Evolutionary conservation across 2,113 vertebrate species (phyloP).

Genomic region (Perognathus longimembris): DNA sequence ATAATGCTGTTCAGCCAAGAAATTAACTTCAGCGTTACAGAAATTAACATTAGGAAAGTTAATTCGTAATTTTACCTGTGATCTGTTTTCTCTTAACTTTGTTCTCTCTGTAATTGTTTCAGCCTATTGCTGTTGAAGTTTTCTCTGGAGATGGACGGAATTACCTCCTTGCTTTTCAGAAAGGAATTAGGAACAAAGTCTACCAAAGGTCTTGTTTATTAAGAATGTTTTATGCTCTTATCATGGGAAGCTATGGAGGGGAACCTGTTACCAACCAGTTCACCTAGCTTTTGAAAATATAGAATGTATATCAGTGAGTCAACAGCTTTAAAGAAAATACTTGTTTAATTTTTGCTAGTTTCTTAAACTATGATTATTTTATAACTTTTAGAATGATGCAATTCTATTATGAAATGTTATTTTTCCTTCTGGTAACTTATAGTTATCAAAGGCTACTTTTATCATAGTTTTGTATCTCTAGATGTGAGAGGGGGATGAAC

Average conservation of each 20-base stretch:
- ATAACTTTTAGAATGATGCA: neutral
- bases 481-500: constrained; percentile 5
- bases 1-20: neutral
- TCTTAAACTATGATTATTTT: constrained; percentile 18
- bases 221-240: neutral
- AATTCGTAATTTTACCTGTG: neutral
- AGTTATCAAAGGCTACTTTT: neutral
- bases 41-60: neutral
- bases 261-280: neutral
- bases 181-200: constrained; percentile 98
- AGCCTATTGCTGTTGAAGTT: constrained; percentile 99
- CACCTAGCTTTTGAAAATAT: constrained; percentile 5
- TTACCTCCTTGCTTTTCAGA: constrained; percentile 98
- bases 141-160: constrained; percentile 99
- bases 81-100: neutral
- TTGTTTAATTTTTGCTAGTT: constrained; percentile 4
- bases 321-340: constrained; percentile 46
- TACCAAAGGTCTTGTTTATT: constrained; percentile 93
- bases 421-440: constrained; percentile 38
- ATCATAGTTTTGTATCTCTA: neutral
- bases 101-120: constrained; percentile 42
- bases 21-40: neutral
- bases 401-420: constrained; percentile 1
- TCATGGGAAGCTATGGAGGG: neutral
- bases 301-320: constrained; percentile 7